Evolutionary conservation across 2,113 vertebrate genomes (phyloP), one percentile per base, ranked within the genome.

Genomic region (Kobus ellipsiprymnus): DNA sequence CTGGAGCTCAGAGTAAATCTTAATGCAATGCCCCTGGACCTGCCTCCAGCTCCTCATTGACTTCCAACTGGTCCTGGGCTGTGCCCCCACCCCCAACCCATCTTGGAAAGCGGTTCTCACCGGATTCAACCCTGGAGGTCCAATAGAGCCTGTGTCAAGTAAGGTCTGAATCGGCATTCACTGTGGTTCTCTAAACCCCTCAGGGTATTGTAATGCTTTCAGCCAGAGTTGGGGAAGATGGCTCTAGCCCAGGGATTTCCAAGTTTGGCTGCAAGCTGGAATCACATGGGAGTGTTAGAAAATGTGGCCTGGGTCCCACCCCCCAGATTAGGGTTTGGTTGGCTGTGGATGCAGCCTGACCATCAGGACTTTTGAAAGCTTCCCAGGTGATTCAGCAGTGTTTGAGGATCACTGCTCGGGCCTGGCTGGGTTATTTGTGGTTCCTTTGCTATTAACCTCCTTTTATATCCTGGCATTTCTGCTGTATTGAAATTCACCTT

Each of bases 91-190:
- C 48, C 46, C 16, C 15, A 19, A 1, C 16, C 29, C 16, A 12
- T 11, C 77, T 16, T 17, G 59, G 40, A 50, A 36, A 40, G 30
- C 0, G 17, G 78, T 36, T 84, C 87, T 59, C 29, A 23, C 59
- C 0, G 17, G 74, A 59, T 50, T 25, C 54, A 27, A 9, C 57
- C 2, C 27, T 13, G 19, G 57, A n/a, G 55, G 1, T 19, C 46
- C 5, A 2, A 14, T 4, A 27, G 2, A 27, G 62, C 62, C 44
- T 23, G 7, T 0, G 17, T 25, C 0, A 0, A 17, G 17, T 27
- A 9, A 82, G 29, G 52, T 33, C 21, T 0, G 10, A 54, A 13
- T 36, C 33, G 11, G 10, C 14, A 2, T 50, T 59, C 8, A 2
- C 13, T 30, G 17, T 19, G 1, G 10, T 16, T 40, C 29, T 71